These are phyloP conservation scores for Monochamus saltuarius DNA, from an alignment of 1,140 invertebrate genomes.

Conservation along the genomic window DNA sequence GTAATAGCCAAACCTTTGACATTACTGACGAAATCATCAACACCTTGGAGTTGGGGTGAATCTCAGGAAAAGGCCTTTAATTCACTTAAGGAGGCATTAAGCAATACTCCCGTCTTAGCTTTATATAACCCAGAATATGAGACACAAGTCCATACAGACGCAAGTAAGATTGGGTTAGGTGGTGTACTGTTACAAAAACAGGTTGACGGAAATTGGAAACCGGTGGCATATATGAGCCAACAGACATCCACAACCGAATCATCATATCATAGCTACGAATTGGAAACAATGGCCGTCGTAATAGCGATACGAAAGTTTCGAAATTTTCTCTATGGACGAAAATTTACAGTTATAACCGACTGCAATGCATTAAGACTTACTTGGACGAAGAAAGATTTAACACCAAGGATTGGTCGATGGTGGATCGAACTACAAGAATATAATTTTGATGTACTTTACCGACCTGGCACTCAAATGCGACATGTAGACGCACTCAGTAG, in stretches of 20 bases:
- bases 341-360: not conserved
- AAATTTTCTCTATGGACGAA: not conserved
- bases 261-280: not conserved
- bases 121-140: not conserved
- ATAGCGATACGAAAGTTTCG: not conserved
- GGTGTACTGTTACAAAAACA: not conserved
- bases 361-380: conserved; percentile 5
- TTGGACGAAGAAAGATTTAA: not conserved
- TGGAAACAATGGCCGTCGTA: not conserved
- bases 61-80: no score
- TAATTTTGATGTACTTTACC: conserved; percentile 3
- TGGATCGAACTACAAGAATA: conserved; percentile 14
- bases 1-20: conserved; percentile 30
- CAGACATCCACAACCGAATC: not conserved
- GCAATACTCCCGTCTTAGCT: no score
- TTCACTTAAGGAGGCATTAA: no score
- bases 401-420: conserved; percentile 9
- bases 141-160: not conserved
- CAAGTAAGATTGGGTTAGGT: not conserved
- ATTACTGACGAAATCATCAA: conserved; percentile 11
- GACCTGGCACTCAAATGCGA: conserved; percentile 1
- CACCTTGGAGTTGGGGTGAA: no score
- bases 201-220: not conserved
- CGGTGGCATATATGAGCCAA: not conserved
- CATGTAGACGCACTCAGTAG: conserved; percentile 7